Conservation (phyloP, 2,888 invertebrate species). For the Pseudococcus longispinus region DNA sequence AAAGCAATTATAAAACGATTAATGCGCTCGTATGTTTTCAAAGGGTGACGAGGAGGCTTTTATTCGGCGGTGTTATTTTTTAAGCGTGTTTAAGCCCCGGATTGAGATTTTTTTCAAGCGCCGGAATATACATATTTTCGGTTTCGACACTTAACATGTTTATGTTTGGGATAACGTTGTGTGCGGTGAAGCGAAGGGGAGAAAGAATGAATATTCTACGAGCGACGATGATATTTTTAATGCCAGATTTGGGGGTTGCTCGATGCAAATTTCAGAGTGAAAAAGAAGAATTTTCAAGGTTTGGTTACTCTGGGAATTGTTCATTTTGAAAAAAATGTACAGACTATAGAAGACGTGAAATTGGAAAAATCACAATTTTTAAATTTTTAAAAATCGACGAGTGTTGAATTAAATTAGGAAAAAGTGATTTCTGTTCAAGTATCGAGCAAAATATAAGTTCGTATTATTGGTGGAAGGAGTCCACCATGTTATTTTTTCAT, state of each 20-base stretch:
- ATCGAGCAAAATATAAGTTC: too few relatives aligned
- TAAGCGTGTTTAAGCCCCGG: neutral
- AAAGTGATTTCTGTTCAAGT: too few relatives aligned
- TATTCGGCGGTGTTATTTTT: neutral
- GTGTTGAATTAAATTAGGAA: too few relatives aligned
- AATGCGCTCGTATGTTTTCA: neutral
- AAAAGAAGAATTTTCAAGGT: too few relatives aligned
- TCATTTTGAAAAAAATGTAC: too few relatives aligned
- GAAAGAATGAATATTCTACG: neutral
- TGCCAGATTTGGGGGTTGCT: neutral
- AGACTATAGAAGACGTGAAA: too few relatives aligned
- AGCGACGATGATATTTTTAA: neutral
- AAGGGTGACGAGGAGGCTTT: neutral
- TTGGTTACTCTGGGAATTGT: too few relatives aligned
- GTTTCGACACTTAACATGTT: slow-evolving; percentile 4
- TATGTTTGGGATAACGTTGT: neutral
- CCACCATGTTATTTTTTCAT: too few relatives aligned
- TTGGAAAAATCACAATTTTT: too few relatives aligned
- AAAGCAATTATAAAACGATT: slow-evolving; percentile 35
- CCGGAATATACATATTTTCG: neutral
- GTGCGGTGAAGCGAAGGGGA: neutral
- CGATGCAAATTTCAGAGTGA: neutral
- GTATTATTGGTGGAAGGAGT: too few relatives aligned
- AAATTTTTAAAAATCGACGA: too few relatives aligned
- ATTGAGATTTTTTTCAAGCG: neutral